Evolutionary conservation across 2,888 invertebrate species (phyloP), one percentile per base, ranked within the genome.

Genomic region (Dynastes hyllus): DNA sequence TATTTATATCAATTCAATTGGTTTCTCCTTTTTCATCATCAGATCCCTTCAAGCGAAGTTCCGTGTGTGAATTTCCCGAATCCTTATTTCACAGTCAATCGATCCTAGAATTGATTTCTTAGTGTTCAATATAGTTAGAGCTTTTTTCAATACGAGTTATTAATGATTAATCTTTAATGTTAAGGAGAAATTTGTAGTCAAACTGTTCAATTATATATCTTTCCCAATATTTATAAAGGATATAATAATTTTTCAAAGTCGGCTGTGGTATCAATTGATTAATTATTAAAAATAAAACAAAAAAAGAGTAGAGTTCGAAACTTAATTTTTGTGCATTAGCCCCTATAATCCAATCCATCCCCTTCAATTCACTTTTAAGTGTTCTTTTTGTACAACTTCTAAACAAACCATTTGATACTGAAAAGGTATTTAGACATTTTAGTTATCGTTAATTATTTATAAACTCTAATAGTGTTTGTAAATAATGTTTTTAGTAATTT

Each of bases 91-190:
- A 45, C 40, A 67, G n/a, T 67, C 13, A 22, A 67, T 58, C 55
- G 16, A 53, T 58, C 8, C 8, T 53, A 51, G 69, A 27, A 45
- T 76, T 55, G 37, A 77, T n/a, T 66, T 58, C 22, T 77, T 83
- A 82, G 80, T 79, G 75, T 77, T 80, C 71, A 79, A 79, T 78
- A 77, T 81, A 82, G 79, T 73, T 82, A 81, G 78, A 77, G 81
- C 81, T 83, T 83, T 81, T 83, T 83, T 82, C 82, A 79, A 78
- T 81, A 70, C 51, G 27, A 70, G 51, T 71, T 55, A 37, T 55
- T 58, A 55, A 55, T 58, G 37, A 37, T 32, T 27, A 61, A 16
- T 29, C 45, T 55, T 27, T 69, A 69, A 50, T 29, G 9, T 22
- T 69, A 69, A 51, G 69, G 78, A 80, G 58, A 77, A 79, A 81